Evolutionary conservation across 2,113 vertebrate genomes (phyloP), one percentile per base, ranked within the genome.

Genomic region (Dolichotis patagonum): DNA sequence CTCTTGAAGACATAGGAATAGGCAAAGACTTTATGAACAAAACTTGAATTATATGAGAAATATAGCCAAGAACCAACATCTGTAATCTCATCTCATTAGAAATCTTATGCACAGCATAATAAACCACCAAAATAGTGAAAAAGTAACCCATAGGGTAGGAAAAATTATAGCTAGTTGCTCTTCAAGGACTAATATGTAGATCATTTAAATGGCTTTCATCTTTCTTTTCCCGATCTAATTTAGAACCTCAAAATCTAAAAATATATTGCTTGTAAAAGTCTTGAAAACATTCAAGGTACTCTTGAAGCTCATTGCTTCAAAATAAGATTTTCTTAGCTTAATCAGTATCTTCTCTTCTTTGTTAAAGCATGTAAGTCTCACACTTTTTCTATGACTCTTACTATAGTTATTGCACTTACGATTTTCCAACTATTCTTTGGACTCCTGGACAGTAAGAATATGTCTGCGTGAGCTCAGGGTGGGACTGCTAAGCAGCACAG

Each of bases 401-500:
- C 1, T 14, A 12, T 28, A 11, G n/a, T 96, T 86, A 49, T 24
- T 90, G 5, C 32, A 69, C 26, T 24, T 56, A n/a, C 56, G 46
- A 71, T 17, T 52, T 10, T 67, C 14, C 19, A 78, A 54, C 38
- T 67, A 1, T 67, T 24, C 1, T 60, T 69, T 96, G 8, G 60
- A 16, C 16, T 89, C 41, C 35, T 46, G 11, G 3, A 91, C 3
- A 75, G 10, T 26, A 41, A 43, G 71, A 12, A 26, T 41, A 2
- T 12, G 41, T 73, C 71, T 43, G 13, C 24, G 11, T 26, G 38
- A 43, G 1, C 22, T 43, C 71, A 43, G 22, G 38, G 75, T 35
- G 8, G 3, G 75, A 5, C 83, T 5, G 83, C 7, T 19, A 43
- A 2, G 0, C 30, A 52, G 3, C 4, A 20, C 0, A 80, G 5